Conservation (phyloP, 2,888 invertebrate genomes). For the Hoplodrina blanda region DNA sequence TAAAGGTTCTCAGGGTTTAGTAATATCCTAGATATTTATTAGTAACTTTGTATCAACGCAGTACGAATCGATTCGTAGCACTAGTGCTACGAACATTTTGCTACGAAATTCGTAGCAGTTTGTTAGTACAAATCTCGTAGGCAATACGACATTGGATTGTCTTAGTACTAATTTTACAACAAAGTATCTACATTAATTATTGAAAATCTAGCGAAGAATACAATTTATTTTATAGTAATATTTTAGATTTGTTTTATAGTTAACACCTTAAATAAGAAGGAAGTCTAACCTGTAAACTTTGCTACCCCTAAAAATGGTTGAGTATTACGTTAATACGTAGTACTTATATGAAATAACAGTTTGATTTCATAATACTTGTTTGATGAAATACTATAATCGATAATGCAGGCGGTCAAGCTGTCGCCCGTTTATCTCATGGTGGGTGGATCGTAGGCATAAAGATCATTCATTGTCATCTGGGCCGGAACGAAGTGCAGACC, state of each 20-base stretch:
- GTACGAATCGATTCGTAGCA: slow-evolving; percentile 76
- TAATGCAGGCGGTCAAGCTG: neutral
- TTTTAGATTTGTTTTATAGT: neutral
- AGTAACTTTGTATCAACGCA: slow-evolving; percentile 44
- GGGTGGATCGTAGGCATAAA: neutral
- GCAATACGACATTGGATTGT: slow-evolving; percentile 36
- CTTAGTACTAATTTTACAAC: slow-evolving; percentile 6
- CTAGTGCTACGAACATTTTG: slow-evolving; percentile 74
- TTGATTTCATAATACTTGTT: neutral
- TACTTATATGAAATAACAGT: neutral
- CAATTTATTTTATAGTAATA: neutral
- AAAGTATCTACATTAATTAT: neutral
- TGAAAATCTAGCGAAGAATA: neutral
- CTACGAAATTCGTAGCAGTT: slow-evolving; percentile 83
- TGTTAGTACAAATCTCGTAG: slow-evolving; percentile 56
- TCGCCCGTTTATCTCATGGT: neutral
- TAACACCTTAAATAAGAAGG: neutral
- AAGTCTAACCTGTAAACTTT: neutral
- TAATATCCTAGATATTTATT: slow-evolving; percentile 41
- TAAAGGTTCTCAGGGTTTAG: neutral
- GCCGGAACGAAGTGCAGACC: neutral
- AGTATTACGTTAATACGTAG: neutral
- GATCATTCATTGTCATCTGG: neutral
- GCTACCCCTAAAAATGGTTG: neutral
- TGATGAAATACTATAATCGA: neutral